Evolutionary conservation across 2,797 vertebrate genomes (phyloP), one percentile per base, ranked within the genome.

Genomic region (Neosalanx taihuensis): DNA sequence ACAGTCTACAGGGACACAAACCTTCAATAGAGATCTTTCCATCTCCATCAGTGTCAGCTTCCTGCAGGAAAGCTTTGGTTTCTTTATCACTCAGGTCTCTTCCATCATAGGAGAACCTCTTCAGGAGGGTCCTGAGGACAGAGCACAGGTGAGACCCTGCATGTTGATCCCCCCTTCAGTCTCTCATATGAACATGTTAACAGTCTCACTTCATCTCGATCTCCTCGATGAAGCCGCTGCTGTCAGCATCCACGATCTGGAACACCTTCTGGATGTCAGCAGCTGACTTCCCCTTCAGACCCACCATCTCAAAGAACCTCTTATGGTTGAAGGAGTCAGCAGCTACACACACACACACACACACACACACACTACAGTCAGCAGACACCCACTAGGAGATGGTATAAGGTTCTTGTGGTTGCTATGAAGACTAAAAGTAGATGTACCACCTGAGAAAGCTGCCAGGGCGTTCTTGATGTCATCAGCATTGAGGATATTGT

Each of bases 21-120:
- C 97, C 97, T 13, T 98, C 95, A 1, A 93, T 90, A 65, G 96
- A 96, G 5, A 99, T 98, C 91, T 97, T 99, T 76, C 97, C 97
- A 6, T 99, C 96, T 70, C 96, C 95, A 0, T 99, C 96, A 91
- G 97, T 97, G 87, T 99, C 97, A 26, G 95, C 97, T 61, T 96
- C 97, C 64, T 83, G 86, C 89, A 99, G 84, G 86, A 99, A 94
- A 17, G 67, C 87, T 92, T 95, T 95, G 59, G 95, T 98, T 92
- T 99, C 97, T 84, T 94, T 94, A 78, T 93, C 93, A 37, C 96
- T 93, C 80, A 99, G 89, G 81, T 95, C 94, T 79, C 97, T 91
- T 84, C 94, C 96, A 15, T 94, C 88, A 70, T 93, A 84, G 73
- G 92, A 81, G 72, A 99, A 99, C 64, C 94, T 92, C 83, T 96